Percentiles rank a stretch among this genome's conserved stretches.
Conservation (phyloP, 1,140 invertebrate species). For the Phymastichus coffea region DNA sequence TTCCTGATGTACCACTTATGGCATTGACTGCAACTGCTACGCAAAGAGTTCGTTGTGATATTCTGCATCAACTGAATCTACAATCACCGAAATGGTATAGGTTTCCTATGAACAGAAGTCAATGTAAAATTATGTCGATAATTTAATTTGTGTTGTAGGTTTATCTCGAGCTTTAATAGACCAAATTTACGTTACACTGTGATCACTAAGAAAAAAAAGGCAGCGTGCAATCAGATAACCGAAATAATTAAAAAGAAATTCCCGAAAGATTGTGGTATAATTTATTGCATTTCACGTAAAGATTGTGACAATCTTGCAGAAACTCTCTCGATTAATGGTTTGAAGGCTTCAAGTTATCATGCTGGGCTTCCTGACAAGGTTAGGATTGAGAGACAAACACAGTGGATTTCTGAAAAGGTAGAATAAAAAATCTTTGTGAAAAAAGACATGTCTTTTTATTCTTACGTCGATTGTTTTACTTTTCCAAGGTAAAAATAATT, state of each 20-base stretch:
- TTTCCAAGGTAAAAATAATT: conserved; percentile 63
- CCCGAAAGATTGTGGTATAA: conserved; percentile 78
- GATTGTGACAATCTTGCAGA: conserved; percentile 81
- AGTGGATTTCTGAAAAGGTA: conserved; percentile 81
- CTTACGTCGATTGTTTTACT: too few relatives aligned
- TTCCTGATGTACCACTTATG: conserved; percentile 67
- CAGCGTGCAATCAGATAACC: conserved; percentile 66
- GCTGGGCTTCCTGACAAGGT: conserved; percentile 77
- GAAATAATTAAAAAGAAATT: conserved; percentile 71
- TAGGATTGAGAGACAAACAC: conserved; percentile 70
- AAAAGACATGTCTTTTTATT: not conserved
- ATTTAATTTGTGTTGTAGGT: conserved; percentile 51
- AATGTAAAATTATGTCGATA: conserved; percentile 65
- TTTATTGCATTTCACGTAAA: conserved; percentile 93
- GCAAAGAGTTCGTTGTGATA: conserved; percentile 83
- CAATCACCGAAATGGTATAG: conserved; percentile 80
- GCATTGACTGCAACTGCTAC: conserved; percentile 84
- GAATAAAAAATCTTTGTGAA: not conserved
- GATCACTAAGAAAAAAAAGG: conserved; percentile 69
- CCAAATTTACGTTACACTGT: conserved; percentile 89
- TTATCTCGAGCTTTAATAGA: conserved; percentile 85
- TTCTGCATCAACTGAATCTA: conserved; percentile 83
- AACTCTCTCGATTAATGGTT: conserved; percentile 64
- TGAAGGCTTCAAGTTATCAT: conserved; percentile 82
- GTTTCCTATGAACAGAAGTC: conserved; percentile 57